Percentiles rank a stretch among this genome's conserved stretches.
phyloP scores from a whole-genome alignment of 2,797 vertebrate genomes.

The Liasis olivaceus region DNA sequence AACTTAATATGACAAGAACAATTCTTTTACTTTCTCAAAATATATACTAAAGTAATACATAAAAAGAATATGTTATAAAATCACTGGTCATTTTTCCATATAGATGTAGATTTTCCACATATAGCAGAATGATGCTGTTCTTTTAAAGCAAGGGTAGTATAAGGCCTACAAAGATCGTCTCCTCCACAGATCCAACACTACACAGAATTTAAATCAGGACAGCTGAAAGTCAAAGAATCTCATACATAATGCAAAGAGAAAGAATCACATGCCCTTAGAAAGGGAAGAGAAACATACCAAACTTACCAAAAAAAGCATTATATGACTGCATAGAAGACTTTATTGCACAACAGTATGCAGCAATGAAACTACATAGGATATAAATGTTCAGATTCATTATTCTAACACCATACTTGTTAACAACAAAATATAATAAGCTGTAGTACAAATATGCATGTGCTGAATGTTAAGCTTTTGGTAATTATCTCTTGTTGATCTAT shows the following conservation, averaged over 20 bases:
- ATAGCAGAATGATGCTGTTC: neutral
- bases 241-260: neutral
- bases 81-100: neutral
- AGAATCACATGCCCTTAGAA: neutral
- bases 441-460: neutral
- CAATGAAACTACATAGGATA: neutral
- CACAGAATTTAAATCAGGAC: neutral
- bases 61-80: neutral
- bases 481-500: conserved; percentile 10
- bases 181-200: neutral
- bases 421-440: neutral
- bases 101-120: neutral
- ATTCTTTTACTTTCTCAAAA: neutral
- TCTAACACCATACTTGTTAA: neutral
- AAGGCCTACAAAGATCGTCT: neutral
- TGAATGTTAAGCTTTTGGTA: conserved; percentile 40
- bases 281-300: neutral
- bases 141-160: neutral
- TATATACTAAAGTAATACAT: neutral
- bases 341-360: fast-evolving
- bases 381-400: neutral
- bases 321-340: neutral
- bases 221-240: neutral
- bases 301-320: neutral
- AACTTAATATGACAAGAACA: neutral